Percentiles rank a stretch among this genome's conserved stretches.
Evolutionary conservation across 2,797 vertebrate species (phyloP).

Genomic region (Xiphorhynchus erythropygius): DNA sequence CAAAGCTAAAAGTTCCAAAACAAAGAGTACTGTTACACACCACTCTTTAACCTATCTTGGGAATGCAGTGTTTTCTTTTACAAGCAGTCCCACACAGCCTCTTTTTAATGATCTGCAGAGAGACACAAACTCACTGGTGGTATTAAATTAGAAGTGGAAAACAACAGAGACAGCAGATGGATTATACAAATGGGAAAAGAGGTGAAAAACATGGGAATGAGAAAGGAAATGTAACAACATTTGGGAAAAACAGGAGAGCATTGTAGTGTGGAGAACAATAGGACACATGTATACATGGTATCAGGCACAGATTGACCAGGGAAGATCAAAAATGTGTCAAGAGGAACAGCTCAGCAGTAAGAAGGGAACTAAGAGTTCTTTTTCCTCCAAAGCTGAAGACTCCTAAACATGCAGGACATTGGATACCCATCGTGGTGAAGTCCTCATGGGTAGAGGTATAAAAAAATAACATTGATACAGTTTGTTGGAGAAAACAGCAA

Average conservation of each 20-base stretch:
- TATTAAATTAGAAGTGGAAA: constrained; percentile 23
- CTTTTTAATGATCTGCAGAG: neutral
- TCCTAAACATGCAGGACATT: neutral
- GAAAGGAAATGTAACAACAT: neutral
- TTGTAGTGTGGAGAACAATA: neutral
- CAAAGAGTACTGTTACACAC: neutral
- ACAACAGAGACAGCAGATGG: neutral
- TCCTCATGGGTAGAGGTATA: neutral
- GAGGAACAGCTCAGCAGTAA: neutral
- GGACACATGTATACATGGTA: neutral
- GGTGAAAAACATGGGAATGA: neutral
- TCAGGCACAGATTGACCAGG: neutral
- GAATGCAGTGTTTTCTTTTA: neutral
- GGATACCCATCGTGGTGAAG: neutral
- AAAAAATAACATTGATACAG: neutral
- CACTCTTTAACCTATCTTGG: neutral
- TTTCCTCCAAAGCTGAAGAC: neutral
- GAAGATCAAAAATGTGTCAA: neutral
- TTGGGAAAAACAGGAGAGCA: neutral
- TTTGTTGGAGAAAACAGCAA: constrained; percentile 58
- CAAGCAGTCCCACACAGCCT: neutral
- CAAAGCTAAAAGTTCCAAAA: neutral
- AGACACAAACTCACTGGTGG: neutral
- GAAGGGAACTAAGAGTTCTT: neutral
- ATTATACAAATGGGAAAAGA: neutral